Conservation (phyloP, 1,140 invertebrate species). For the Lucilia sericata region DNA sequence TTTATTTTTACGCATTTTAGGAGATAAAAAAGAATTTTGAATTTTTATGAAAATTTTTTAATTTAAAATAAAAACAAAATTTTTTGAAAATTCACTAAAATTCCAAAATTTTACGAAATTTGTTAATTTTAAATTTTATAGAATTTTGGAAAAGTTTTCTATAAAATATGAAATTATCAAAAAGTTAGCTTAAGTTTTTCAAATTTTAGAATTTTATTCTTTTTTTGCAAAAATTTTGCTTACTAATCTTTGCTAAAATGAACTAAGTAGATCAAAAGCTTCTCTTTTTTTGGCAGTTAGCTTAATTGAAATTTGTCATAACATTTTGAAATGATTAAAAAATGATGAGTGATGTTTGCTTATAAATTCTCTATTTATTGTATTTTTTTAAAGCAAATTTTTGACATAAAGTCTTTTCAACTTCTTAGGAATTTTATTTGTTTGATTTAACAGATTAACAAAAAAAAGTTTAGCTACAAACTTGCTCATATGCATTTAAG, state of each 20-base stretch:
- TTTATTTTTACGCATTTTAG: too few relatives aligned
- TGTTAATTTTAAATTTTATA: too few relatives aligned
- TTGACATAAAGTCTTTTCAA: conserved; percentile 13
- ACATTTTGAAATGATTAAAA: not conserved
- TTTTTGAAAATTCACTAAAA: too few relatives aligned
- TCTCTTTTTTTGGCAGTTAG: not conserved
- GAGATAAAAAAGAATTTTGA: too few relatives aligned
- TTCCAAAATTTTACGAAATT: too few relatives aligned
- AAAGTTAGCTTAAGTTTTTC: too few relatives aligned
- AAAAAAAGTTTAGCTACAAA: not conserved
- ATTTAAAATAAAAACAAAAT: too few relatives aligned
- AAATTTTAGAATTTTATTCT: too few relatives aligned
- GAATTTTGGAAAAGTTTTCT: too few relatives aligned
- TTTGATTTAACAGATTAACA: conserved; percentile 27
- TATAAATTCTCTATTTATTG: conserved; percentile 20
- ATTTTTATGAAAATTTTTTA: too few relatives aligned
- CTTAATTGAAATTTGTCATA: conserved; percentile 7
- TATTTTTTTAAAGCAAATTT: not conserved
- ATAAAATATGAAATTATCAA: too few relatives aligned
- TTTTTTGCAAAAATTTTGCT: too few relatives aligned
- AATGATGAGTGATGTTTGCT: not conserved
- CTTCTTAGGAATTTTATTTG: conserved; percentile 25
- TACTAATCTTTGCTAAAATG: not conserved
- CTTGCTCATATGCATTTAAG: conserved; percentile 9
- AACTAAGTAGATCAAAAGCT: not conserved